A percentile compares a stretch with the other conserved stretches of the same genome.
phyloP scores from a whole-genome alignment of 2,888 invertebrate genomes.

The Merodon equestris region DNA sequence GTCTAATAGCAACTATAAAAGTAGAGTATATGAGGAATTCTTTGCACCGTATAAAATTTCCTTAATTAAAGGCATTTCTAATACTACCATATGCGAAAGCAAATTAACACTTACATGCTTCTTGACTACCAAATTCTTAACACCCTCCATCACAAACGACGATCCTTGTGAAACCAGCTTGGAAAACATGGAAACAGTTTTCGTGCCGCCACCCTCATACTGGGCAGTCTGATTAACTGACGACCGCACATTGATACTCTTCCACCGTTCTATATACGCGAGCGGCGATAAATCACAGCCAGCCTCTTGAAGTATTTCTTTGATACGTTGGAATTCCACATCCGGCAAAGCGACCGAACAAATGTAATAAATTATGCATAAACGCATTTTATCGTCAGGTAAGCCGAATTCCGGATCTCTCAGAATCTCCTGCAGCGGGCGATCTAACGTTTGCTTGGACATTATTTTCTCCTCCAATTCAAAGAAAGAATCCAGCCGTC shows the following conservation, averaged over 20 bases:
- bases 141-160: conserved; percentile 99
- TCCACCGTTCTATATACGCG: conserved; percentile 95
- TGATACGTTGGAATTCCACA: conserved; percentile 90
- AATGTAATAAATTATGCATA: conserved; percentile 95
- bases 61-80: neutral
- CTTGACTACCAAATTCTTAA: conserved; percentile 98
- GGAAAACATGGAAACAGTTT: conserved; percentile 98
- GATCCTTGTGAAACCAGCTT: conserved; percentile 98
- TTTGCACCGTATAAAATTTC: no score
- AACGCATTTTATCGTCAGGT: conserved; percentile 93
- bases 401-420: conserved; percentile 92
- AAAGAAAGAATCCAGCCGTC: conserved; percentile 96
- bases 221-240: conserved; percentile 84
- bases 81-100: no score
- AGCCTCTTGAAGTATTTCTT: conserved; percentile 86
- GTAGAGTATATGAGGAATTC: no score
- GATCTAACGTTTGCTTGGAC: conserved; percentile 90
- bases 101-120: conserved; percentile 89
- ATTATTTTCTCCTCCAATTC: conserved; percentile 99
- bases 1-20: no score
- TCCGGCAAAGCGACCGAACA: conserved; percentile 90
- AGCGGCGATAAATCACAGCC: conserved; percentile 93
- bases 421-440: conserved; percentile 92
- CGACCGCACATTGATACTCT: conserved; percentile 79
- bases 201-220: conserved; percentile 95